Conservation (phyloP, 1,140 invertebrate genomes). For the Neoseiulus cucumeris region DNA sequence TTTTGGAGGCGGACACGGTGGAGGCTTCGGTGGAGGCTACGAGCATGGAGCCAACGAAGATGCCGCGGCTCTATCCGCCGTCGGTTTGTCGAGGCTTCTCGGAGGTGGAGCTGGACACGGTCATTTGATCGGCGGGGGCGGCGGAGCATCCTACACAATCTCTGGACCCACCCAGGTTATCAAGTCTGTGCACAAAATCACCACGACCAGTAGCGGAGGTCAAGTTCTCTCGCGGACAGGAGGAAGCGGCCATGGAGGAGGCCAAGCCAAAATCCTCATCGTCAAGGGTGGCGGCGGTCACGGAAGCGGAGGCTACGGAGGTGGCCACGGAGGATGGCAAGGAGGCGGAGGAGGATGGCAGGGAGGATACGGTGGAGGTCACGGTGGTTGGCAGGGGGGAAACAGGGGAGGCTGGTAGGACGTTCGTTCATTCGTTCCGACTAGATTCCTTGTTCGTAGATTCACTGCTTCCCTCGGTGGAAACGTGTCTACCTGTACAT, state of each 20-base stretch:
- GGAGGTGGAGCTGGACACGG: neutral
- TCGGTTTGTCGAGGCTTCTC: neutral
- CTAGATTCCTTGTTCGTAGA: neutral
- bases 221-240: neutral
- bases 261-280: neutral
- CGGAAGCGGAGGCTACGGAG: neutral
- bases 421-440: neutral
- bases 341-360: no score
- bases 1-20: neutral
- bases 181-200: neutral
- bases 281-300: neutral
- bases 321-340: neutral
- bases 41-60: neutral
- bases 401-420: neutral
- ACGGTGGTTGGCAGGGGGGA: neutral
- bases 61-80: neutral
- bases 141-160: neutral
- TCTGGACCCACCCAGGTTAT: slow-evolving; percentile 5
- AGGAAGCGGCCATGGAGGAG: neutral
- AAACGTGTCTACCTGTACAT: no score
- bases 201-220: neutral
- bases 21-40: neutral
- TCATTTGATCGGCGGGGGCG: neutral
- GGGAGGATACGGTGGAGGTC: neutral
- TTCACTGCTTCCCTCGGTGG: neutral